Evolutionary conservation across 2,888 invertebrate species (phyloP).

Genomic region (Acanthosoma haemorrhoidale): DNA sequence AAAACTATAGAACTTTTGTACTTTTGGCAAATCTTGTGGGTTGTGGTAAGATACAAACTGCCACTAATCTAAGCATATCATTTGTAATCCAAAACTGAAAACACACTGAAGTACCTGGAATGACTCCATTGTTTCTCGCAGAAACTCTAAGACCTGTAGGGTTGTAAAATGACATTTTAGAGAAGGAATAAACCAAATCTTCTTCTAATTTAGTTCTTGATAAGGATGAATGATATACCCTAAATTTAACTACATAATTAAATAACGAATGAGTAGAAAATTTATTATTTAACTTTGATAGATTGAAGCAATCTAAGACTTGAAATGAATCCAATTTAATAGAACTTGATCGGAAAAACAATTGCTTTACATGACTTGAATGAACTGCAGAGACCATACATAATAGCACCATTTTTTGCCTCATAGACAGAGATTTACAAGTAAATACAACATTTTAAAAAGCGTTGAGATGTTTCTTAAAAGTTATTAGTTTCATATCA

Average conservation of each 20-base stretch:
- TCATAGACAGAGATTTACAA: background rate
- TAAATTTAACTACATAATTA: background rate
- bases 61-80: slow-evolving; percentile 6
- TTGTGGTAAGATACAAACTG: background rate
- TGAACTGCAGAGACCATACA: background rate
- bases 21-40: background rate
- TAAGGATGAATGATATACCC: background rate
- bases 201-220: background rate
- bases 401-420: background rate
- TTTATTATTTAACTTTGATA: background rate
- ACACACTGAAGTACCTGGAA: slow-evolving; percentile 24
- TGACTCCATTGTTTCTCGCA: background rate
- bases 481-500: background rate
- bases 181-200: background rate
- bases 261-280: background rate
- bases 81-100: slow-evolving; percentile 27
- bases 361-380: background rate
- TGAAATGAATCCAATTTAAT: background rate
- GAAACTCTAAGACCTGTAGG: background rate
- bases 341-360: background rate
- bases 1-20: background rate
- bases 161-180: slow-evolving; percentile 24
- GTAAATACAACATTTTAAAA: background rate
- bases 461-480: background rate
- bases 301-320: background rate